Evolutionary conservation across 2,113 vertebrate genomes (phyloP).

Genomic region (Ariopsis seemanni): DNA sequence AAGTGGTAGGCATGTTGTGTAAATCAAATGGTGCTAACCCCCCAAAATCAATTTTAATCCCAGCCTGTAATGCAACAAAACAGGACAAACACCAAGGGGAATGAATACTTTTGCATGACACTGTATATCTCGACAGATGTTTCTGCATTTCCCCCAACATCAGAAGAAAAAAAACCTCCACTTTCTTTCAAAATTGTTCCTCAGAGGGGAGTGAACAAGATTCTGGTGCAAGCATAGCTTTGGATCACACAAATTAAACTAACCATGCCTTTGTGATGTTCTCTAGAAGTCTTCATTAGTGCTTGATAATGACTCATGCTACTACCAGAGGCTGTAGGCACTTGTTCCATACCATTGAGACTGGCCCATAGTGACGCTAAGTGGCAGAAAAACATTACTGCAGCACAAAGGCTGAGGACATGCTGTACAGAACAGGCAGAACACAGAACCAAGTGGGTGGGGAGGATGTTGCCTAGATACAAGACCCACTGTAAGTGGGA

Average conservation of each 20-base stretch:
- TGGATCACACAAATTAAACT: constrained; percentile 4
- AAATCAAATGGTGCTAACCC: too few relatives aligned
- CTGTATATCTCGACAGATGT: not conserved
- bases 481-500: constrained; percentile 49
- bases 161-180: not conserved
- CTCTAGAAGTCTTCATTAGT: constrained; percentile 50
- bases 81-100: too few relatives aligned
- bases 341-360: not conserved
- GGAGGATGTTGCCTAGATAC: constrained; percentile 58
- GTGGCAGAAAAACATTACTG: constrained; percentile 49
- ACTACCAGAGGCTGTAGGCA: not conserved
- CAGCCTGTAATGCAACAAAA: too few relatives aligned
- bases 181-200: not conserved
- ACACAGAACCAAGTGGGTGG: constrained; percentile 39
- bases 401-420: constrained; percentile 10
- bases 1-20: too few relatives aligned
- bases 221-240: constrained; percentile 16
- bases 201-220: not conserved
- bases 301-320: constrained; percentile 62
- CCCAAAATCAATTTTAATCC: too few relatives aligned
- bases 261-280: constrained; percentile 18
- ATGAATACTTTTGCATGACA: too few relatives aligned
- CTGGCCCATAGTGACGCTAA: constrained; percentile 59
- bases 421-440: constrained; percentile 22
- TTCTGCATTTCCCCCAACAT: not conserved